These are phyloP conservation scores for Barbus barbus DNA, from an alignment of 2,113 vertebrate genomes.

Conservation along the genomic window DNA sequence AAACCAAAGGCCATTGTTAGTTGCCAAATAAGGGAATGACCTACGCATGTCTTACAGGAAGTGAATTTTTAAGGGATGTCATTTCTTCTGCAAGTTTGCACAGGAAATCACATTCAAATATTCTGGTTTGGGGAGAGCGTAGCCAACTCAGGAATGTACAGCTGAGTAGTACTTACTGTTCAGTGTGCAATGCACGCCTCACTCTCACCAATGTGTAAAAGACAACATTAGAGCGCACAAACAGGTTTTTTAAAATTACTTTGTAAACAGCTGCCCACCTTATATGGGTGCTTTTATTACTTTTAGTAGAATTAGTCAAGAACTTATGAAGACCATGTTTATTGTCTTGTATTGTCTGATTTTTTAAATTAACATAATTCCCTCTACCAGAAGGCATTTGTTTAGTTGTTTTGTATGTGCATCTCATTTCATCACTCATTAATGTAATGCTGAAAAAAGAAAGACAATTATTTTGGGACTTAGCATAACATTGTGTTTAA, in stretches of 20 bases:
- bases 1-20: slow-evolving; percentile 44
- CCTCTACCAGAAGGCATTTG: background rate
- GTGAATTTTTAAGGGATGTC: slow-evolving; percentile 56
- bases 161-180: slow-evolving; percentile 30
- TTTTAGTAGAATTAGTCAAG: background rate
- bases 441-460: background rate
- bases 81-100: slow-evolving; percentile 54
- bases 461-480: background rate
- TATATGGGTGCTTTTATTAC: slow-evolving; percentile 11
- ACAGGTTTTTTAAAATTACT: slow-evolving; percentile 31
- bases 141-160: slow-evolving; percentile 52
- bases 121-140: slow-evolving; percentile 36
- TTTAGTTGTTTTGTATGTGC: background rate
- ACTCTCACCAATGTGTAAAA: slow-evolving; percentile 43
- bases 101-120: slow-evolving; percentile 60
- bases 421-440: background rate
- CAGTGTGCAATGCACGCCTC: background rate
- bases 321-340: background rate
- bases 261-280: slow-evolving; percentile 33
- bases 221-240: slow-evolving; percentile 41
- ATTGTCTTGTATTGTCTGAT: background rate
- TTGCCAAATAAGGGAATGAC: slow-evolving; percentile 66
- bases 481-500: background rate
- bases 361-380: background rate
- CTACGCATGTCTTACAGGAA: slow-evolving; percentile 59